These are phyloP conservation scores for Lepidostoma basale DNA, from an alignment of 1,140 invertebrate species.

Conservation along the genomic window DNA sequence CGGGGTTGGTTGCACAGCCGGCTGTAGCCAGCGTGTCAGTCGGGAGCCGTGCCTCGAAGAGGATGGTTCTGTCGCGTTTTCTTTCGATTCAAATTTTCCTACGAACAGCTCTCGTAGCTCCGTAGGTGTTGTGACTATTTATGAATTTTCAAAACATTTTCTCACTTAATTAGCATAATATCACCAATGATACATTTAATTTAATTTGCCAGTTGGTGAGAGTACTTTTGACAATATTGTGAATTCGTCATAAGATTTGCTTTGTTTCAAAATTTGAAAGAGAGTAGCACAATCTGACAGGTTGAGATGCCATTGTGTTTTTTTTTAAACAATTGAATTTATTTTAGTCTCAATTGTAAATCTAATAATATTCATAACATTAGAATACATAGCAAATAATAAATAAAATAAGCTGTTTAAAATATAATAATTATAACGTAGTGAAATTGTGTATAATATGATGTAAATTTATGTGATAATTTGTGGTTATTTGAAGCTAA, in stretches of 20 bases:
- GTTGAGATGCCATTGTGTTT: not conserved
- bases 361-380: too few relatives aligned
- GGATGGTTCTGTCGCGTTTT: constrained; percentile 26
- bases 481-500: not conserved
- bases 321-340: too few relatives aligned
- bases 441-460: not conserved
- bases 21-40: constrained; percentile 33
- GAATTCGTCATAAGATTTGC: too few relatives aligned
- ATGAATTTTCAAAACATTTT: too few relatives aligned
- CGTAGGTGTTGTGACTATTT: not conserved
- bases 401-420: not conserved
- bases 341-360: too few relatives aligned
- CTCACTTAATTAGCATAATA: too few relatives aligned
- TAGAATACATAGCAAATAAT: too few relatives aligned
- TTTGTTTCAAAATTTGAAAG: constrained; percentile 14
- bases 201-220: too few relatives aligned
- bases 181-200: too few relatives aligned
- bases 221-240: too few relatives aligned
- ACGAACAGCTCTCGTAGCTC: constrained; percentile 2
- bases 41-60: constrained; percentile 31
- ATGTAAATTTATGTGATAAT: not conserved
- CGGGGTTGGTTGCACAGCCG: constrained; percentile 5
- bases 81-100: not conserved
- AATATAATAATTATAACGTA: not conserved
- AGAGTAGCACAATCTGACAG: constrained; percentile 10